Conservation (phyloP, 2,888 invertebrate species). For the Barypeithes pellucidus region DNA sequence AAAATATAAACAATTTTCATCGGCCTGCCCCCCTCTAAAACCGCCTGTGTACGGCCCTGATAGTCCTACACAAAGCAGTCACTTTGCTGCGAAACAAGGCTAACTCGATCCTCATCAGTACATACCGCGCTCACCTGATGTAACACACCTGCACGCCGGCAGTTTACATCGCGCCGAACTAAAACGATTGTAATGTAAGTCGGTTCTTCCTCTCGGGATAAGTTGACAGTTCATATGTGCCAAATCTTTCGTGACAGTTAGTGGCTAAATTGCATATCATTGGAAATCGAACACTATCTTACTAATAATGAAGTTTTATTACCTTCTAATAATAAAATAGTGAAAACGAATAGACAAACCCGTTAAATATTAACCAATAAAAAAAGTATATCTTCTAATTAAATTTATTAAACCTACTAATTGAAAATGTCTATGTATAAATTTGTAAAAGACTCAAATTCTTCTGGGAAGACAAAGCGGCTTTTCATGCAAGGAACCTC, state of each 20-base stretch:
- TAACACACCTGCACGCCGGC: constrained; percentile 64
- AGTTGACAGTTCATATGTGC: constrained; percentile 25
- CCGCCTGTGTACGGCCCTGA: constrained; percentile 65
- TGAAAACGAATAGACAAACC: constrained; percentile 12
- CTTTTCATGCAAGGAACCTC: constrained; percentile 84
- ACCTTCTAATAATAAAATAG: neutral
- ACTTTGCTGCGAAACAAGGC: constrained; percentile 60
- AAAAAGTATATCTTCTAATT: constrained; percentile 8
- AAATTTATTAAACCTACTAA: constrained; percentile 17
- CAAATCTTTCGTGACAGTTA: constrained; percentile 9
- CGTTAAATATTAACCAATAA: constrained; percentile 9
- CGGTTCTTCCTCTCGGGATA: neutral
- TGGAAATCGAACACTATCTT: neutral
- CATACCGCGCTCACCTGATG: constrained; percentile 68
- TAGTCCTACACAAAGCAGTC: constrained; percentile 61
- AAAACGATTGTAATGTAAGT: constrained; percentile 49
- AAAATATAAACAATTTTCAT: constrained; percentile 38
- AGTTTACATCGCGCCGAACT: constrained; percentile 46
- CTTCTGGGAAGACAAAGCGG: constrained; percentile 73
- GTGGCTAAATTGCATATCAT: neutral
- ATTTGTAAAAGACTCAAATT: constrained; percentile 79
- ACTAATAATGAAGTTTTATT: neutral
- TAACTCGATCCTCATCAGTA: constrained; percentile 63
- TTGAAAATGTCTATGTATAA: constrained; percentile 77
- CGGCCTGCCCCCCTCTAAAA: constrained; percentile 41